Percentiles rank a stretch among this genome's conserved stretches.
Evolutionary conservation across 2,888 invertebrate species (phyloP).

Genomic region (Conops quadrifasciatus): DNA sequence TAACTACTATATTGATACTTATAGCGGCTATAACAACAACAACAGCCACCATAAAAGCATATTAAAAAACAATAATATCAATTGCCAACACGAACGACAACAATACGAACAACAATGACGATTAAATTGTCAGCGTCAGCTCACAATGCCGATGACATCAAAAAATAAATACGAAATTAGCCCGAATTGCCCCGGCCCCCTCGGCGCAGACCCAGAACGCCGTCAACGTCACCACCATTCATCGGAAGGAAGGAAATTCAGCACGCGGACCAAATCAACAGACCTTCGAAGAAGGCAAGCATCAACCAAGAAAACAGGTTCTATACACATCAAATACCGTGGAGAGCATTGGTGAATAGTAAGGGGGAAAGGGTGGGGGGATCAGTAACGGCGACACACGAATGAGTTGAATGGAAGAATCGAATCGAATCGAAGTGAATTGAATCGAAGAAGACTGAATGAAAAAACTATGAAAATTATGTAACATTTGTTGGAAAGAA

Average conservation of each 20-base stretch:
- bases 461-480: too few species aligned
- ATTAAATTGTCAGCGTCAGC: background rate
- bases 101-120: constrained; percentile 8
- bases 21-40: background rate
- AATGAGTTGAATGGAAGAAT: background rate
- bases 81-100: background rate
- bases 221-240: background rate
- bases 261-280: constrained; percentile 20
- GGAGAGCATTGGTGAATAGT: background rate
- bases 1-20: background rate
- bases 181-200: too few species aligned
- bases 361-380: background rate
- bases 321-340: constrained; percentile 29
- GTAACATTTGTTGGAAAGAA: background rate
- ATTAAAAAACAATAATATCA: constrained; percentile 35
- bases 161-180: too few species aligned
- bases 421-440: background rate
- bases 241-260: constrained; percentile 8
- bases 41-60: constrained; percentile 22
- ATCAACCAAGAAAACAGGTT: constrained; percentile 40
- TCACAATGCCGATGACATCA: too few species aligned
- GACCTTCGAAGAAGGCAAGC: constrained; percentile 30
- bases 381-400: background rate
- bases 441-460: background rate
- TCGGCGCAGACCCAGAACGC: too few species aligned